Conservation (phyloP, 2,113 vertebrate species). For the Pangasianodon hypophthalmus region DNA sequence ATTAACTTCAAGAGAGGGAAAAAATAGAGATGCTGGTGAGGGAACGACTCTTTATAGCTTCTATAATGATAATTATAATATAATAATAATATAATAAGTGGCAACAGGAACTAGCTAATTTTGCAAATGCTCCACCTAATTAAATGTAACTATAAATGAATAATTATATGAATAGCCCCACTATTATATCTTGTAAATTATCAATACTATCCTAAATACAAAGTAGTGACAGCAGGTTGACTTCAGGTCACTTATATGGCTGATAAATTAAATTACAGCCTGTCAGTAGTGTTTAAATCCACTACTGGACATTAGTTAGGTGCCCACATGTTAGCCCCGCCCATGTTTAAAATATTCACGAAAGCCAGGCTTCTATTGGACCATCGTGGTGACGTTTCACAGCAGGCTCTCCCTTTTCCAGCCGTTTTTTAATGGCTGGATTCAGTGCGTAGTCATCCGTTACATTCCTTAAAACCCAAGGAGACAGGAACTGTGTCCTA, state of each 20-base stretch:
- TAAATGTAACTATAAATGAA: too few relatives aligned
- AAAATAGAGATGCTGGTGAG: too few relatives aligned
- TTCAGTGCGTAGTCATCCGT: neutral
- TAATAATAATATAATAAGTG: neutral
- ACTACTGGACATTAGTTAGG: too few relatives aligned
- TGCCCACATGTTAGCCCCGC: neutral
- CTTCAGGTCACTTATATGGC: neutral
- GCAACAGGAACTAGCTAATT: too few relatives aligned
- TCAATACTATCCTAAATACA: neutral
- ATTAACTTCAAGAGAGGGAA: too few relatives aligned
- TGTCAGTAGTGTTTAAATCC: neutral
- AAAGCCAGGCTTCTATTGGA: neutral
- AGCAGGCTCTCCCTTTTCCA: neutral
- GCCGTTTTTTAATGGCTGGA: neutral
- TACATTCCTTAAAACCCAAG: conserved; percentile 9
- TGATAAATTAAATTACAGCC: neutral
- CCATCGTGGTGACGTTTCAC: neutral
- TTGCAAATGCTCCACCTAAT: neutral
- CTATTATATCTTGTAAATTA: neutral
- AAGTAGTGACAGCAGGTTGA: neutral
- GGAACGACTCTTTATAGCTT: too few relatives aligned
- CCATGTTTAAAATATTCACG: neutral
- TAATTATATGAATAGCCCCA: too few relatives aligned
- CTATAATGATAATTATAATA: neutral
- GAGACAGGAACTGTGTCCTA: neutral